A percentile compares a stretch with the other conserved stretches of the same genome.
These are phyloP conservation scores for Gopherus flavomarginatus DNA, from an alignment of 2,113 vertebrate species.

Conservation along the genomic window DNA sequence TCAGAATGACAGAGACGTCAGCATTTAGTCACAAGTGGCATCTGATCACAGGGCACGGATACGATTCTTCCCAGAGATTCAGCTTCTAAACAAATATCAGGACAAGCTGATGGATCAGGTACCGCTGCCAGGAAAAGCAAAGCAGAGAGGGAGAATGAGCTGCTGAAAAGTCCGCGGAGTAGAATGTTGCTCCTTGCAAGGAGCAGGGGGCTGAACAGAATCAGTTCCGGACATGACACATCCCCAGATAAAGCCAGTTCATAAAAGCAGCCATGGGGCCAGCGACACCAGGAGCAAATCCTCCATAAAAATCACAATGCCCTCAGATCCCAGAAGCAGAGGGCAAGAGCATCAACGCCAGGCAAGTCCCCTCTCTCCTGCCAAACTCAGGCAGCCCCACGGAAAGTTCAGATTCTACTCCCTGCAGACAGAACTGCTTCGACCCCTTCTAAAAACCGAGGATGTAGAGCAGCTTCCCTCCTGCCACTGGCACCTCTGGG, in stretches of 20 bases:
- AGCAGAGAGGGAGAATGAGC: rapidly evolving
- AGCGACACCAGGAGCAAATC: rapidly evolving
- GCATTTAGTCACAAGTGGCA: not conserved
- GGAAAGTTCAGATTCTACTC: not conserved
- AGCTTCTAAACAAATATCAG: rapidly evolving
- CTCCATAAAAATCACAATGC: rapidly evolving
- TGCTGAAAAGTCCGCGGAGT: rapidly evolving
- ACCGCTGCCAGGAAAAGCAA: rapidly evolving
- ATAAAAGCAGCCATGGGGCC: rapidly evolving
- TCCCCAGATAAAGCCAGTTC: rapidly evolving
- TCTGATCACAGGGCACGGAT: not conserved
- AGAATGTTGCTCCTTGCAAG: not conserved
- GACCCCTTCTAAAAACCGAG: rapidly evolving
- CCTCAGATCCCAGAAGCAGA: not conserved
- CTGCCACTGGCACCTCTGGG: not conserved
- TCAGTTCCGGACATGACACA: not conserved
- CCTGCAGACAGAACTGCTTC: not conserved
- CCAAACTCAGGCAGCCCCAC: rapidly evolving
- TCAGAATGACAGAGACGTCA: not conserved
- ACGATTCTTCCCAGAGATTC: not conserved
- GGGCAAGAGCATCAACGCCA: not conserved
- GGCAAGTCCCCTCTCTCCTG: rapidly evolving
- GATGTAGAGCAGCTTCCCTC: not conserved
- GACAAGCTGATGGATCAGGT: not conserved
- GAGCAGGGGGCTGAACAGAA: not conserved